Evolutionary conservation across 2,888 invertebrate species (phyloP), one percentile per base, ranked within the genome.

Genomic region (Gerosis bhagava): DNA sequence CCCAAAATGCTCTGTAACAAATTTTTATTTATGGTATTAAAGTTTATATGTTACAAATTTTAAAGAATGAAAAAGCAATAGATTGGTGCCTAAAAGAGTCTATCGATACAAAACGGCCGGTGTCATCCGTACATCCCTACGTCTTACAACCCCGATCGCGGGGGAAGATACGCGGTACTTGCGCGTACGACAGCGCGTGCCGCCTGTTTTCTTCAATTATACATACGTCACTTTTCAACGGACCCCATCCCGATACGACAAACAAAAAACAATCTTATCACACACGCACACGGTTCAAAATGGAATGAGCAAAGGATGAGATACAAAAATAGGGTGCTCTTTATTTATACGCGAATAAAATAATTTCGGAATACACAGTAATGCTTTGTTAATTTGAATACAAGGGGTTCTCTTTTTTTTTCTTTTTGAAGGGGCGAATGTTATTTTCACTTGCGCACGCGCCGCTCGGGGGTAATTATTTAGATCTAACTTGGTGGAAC

Each of bases 361-460:
- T 82, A 81, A 81, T 83, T 74, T 72, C 63, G 72, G 72, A 80
- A 81, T 77, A 80, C 75, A 70, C 73, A 70, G 78, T 83, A 86
- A 83, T 86, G 86, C 78, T 83, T 83, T 86, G 86, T 86, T 84
- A 84, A 87, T 87, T 87, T 86, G 81, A 87, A 87, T 87, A 83
- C 65, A 69, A 73, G 82, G 75, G 58, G 66, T 62, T 70, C 69
- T 66, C 66, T 68, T 67, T 67, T 61, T 66, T 68, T 67, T 67
- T 60, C 42, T 67, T 71, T 63, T 61, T 49, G 12, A 26, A 56
- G 62, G 70, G 73, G 67, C 55, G 71, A 68, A 73, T 77, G 77
- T 71, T 65, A 65, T 66, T 62, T 67, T 65, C 64, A 63, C 57
- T 56, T 68, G 82, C 81, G 84, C 86, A 81, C 83, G 81, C 81